Percentiles rank a stretch among this genome's conserved stretches.
These are phyloP conservation scores for Cryptotermes secundus DNA, from an alignment of 1,140 invertebrate species.

Conservation along the genomic window DNA sequence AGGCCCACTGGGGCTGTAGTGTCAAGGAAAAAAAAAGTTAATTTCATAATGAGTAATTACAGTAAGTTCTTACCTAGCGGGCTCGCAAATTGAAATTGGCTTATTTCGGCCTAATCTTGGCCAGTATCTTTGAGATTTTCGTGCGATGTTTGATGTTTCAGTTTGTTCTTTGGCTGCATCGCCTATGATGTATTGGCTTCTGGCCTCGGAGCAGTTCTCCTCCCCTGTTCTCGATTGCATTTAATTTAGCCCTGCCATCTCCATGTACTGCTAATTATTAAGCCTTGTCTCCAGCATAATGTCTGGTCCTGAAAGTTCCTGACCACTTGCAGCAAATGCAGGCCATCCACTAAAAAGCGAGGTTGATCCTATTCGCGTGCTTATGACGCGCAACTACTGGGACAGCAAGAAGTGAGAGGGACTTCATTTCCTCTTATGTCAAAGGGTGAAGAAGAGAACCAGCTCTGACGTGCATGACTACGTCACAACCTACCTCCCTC, in stretches of 20 bases:
- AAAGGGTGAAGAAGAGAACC: background rate
- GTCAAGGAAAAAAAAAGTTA: too few relatives aligned
- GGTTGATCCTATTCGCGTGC: background rate
- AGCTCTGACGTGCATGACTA: background rate
- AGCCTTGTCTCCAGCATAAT: background rate
- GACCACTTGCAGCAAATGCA: background rate
- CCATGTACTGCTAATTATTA: background rate
- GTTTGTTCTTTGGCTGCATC: too few relatives aligned
- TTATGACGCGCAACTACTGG: background rate
- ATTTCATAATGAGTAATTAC: too few relatives aligned
- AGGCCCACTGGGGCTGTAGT: too few relatives aligned
- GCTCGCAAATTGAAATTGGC: too few relatives aligned
- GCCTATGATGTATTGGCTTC: too few relatives aligned
- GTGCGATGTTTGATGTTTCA: too few relatives aligned
- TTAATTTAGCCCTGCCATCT: background rate
- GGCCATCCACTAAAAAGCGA: background rate
- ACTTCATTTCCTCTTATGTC: background rate
- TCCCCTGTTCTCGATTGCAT: background rate
- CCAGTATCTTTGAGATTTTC: too few relatives aligned
- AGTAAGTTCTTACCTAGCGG: too few relatives aligned
- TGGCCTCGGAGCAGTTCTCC: too few relatives aligned
- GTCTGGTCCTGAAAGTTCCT: background rate
- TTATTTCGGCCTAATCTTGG: too few relatives aligned
- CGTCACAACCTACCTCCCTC: background rate
- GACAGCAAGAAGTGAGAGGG: background rate